Base-by-base conservation (phyloP, 1,140 invertebrate species). In the Drosophila miranda region DNA sequence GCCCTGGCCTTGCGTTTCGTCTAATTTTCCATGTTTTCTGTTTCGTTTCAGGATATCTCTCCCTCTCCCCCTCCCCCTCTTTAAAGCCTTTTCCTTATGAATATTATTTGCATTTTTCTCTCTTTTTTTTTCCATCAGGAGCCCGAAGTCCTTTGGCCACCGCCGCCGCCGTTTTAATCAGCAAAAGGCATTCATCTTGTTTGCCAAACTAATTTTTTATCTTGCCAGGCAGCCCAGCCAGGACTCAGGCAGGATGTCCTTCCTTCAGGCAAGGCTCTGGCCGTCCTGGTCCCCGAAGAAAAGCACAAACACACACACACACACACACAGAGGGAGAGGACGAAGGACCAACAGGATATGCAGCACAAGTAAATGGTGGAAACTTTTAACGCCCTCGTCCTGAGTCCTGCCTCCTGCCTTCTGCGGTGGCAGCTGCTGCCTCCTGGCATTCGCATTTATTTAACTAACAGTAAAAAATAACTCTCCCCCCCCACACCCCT, bases 381-480 rank as follows among this genome's bases (percentile, higher is more conserved):
- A 87, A 87, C 69, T 87, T 87, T 86, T 84, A 84, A 84, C 81
- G 82, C 80, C 81, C 80, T 86, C 81, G 81, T 54, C 62, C 59
- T 59, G 54, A 42, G 57, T 6, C 57, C 19, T 48, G n/a, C 11
- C 1, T 5, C 54, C 34, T 53, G 23, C 13, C 11, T 3, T 0
- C 41, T 26, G 52, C 11, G 19, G 19, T 19, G 19, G 19, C 19
- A 19, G 19, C 19, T 19, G 19, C 19, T 19, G 55, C 21, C 38
- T 56, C 53, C 69, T 74, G 70, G 70, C 60, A 52, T 59, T 81
- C 82, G 75, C 82, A 87, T 82, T 87, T 87, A 87, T 87, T 87
- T 88, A 82, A 87, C 82, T 87, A 87, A 87, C 83, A 88, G 82
- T 88, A 87, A 87, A 87, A 87, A 87, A 87, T 87, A 88, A 88